Conservation (phyloP, 2,113 vertebrate genomes). For the Nannospalax galili region DNA sequence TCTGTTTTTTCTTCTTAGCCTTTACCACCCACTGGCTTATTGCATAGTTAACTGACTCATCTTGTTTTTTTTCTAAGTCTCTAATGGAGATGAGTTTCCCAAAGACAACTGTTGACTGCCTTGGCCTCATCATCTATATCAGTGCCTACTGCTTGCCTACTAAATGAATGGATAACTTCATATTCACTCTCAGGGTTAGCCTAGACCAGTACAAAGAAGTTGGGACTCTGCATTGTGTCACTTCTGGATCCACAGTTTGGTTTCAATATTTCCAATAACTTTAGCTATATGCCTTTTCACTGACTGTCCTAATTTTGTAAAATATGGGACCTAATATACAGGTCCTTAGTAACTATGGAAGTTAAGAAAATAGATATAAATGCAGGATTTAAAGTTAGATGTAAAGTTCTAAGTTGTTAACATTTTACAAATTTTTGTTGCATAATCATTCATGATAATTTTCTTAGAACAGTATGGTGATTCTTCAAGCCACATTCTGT, state of each 20-base stretch:
- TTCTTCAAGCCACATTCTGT: not conserved
- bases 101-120: not conserved
- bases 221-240: rapidly evolving
- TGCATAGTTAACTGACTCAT: not conserved
- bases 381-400: not conserved
- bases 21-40: not conserved
- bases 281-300: not conserved
- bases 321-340: not conserved
- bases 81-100: not conserved
- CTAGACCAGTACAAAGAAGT: not conserved
- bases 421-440: not conserved
- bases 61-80: conserved; percentile 18
- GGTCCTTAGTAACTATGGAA: not conserved
- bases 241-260: not conserved
- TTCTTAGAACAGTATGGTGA: not conserved
- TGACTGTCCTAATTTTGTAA: not conserved
- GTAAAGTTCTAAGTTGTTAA: not conserved
- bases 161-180: not conserved
- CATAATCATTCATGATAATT: not conserved
- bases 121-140: not conserved
- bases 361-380: not conserved
- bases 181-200: not conserved
- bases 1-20: not conserved
- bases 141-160: not conserved
- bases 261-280: not conserved